phyloP scores from a whole-genome alignment of 2,113 vertebrate genomes.

The Anas platyrhynchos region DNA sequence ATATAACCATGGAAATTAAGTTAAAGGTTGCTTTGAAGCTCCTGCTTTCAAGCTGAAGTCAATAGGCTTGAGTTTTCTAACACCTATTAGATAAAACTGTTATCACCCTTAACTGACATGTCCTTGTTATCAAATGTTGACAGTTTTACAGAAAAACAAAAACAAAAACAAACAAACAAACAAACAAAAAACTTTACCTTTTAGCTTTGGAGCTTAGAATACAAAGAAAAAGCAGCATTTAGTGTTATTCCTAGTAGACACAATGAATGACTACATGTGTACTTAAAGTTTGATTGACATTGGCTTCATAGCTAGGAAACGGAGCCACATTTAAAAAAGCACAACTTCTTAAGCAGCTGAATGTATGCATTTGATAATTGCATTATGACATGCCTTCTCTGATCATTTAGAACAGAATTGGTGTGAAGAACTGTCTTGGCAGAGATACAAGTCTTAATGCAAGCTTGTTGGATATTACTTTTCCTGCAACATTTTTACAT shows the following conservation, averaged over 20 bases:
- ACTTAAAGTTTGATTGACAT: background rate
- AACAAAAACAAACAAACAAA: no score
- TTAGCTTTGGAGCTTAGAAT: background rate
- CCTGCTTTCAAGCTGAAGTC: background rate
- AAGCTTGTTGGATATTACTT: background rate
- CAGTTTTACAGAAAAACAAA: background rate
- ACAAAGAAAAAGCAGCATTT: background rate
- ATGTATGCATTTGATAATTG: background rate
- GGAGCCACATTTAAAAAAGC: background rate
- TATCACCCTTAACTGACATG: slow-evolving; percentile 2
- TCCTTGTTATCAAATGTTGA: background rate
- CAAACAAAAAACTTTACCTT: background rate
- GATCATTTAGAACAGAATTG: background rate
- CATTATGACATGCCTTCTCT: background rate
- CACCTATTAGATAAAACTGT: background rate
- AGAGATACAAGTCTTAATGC: background rate
- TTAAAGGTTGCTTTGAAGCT: background rate
- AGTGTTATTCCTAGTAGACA: background rate
- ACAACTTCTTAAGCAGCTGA: background rate
- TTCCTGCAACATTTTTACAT: background rate
- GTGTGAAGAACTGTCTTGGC: background rate
- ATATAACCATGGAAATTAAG: background rate
- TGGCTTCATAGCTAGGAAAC: background rate
- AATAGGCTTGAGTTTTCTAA: background rate
- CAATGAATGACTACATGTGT: background rate